Evolutionary conservation across 2,113 vertebrate species (phyloP).

Genomic region (Pachypanchax playfairii): DNA sequence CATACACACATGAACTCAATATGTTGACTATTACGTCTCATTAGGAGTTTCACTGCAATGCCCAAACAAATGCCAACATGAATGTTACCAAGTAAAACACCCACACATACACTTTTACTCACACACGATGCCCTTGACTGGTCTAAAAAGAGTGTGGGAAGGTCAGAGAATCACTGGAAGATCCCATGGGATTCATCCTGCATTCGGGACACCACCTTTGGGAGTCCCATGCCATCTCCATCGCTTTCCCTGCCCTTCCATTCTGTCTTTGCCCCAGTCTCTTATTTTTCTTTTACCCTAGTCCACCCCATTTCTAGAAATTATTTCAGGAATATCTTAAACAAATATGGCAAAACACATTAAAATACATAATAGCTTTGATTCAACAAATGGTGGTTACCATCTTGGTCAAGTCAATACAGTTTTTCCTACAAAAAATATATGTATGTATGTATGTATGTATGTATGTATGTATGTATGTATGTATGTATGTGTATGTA

Average conservation of each 20-base stretch:
- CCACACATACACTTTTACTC: not conserved
- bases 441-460: too few species aligned
- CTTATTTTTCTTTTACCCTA: constrained; percentile 5
- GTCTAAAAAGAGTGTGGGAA: constrained; percentile 52
- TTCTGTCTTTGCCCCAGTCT: constrained; percentile 3
- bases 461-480: too few species aligned
- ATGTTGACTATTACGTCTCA: too few species aligned
- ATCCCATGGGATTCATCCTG: constrained; percentile 56
- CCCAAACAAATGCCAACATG: not conserved
- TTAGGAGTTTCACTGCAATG: too few species aligned
- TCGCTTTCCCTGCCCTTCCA: constrained; percentile 6
- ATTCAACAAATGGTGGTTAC: too few species aligned
- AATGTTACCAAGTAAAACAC: not conserved
- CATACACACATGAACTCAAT: not conserved
- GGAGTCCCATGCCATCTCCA: constrained; percentile 41
- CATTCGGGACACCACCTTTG: constrained; percentile 63
- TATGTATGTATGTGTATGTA: too few species aligned
- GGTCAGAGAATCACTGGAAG: constrained; percentile 65
- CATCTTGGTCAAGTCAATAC: too few species aligned
- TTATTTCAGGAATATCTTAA: not conserved
- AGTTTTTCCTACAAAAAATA: too few species aligned
- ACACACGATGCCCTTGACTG: constrained; percentile 60
- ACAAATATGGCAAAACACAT: not conserved
- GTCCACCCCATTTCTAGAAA: not conserved
- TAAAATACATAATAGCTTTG: not conserved